Evolutionary conservation across 2,797 vertebrate species (phyloP).

Genomic region (Acridotheres tristis): DNA sequence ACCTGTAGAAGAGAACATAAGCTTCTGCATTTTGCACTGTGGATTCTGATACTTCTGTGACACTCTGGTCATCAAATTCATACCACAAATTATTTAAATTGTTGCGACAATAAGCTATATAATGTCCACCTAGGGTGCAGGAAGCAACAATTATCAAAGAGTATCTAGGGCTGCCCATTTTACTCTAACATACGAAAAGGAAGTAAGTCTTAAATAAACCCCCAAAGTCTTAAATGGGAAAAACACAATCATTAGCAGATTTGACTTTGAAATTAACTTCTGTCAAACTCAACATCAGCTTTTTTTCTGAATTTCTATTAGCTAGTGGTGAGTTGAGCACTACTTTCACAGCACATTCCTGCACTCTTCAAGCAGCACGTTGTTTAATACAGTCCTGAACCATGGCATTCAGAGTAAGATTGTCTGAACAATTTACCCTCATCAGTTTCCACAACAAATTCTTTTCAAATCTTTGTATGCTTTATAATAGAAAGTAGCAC

Average conservation of each 20-base stretch:
- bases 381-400: neutral
- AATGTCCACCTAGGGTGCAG: constrained; percentile 88
- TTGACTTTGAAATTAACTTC: neutral
- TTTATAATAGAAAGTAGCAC: neutral
- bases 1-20: constrained; percentile 99
- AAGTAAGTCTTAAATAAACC: neutral
- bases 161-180: neutral
- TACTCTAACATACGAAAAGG: neutral
- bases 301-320: neutral
- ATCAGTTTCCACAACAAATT: neutral
- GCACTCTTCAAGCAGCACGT: neutral
- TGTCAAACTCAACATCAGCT: neutral
- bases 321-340: neutral
- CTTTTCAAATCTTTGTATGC: neutral
- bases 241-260: neutral
- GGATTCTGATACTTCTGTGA: constrained; percentile 95
- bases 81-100: constrained; percentile 95
- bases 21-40: constrained; percentile 97
- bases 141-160: neutral
- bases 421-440: neutral
- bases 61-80: constrained; percentile 98
- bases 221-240: neutral
- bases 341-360: neutral
- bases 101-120: constrained; percentile 97
- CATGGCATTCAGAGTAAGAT: neutral